A percentile compares a stretch with the other conserved stretches of the same genome.
These are phyloP conservation scores for Plebejus argus DNA, from an alignment of 2,888 invertebrate species.

Conservation along the genomic window DNA sequence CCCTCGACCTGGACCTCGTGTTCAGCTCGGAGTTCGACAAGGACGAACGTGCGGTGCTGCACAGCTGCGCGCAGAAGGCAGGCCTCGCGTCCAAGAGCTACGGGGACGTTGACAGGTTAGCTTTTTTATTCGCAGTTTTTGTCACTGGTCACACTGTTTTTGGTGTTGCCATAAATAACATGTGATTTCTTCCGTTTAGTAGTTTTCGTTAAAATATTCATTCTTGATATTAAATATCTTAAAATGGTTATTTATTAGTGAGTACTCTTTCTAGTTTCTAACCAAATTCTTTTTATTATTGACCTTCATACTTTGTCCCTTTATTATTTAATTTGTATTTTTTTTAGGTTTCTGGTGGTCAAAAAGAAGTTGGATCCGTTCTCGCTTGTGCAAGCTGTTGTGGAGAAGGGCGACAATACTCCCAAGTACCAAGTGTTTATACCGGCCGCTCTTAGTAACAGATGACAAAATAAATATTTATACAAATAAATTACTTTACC, in stretches of 20 bases:
- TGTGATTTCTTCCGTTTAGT: no score
- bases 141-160: neutral
- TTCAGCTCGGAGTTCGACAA: constrained; percentile 81
- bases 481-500: constrained; percentile 23
- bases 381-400: constrained; percentile 56
- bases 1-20: constrained; percentile 80
- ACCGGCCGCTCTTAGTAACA: constrained; percentile 43
- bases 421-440: constrained; percentile 69
- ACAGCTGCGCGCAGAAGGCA: constrained; percentile 72
- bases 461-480: constrained; percentile 30
- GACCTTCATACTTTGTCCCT: neutral
- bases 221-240: no score
- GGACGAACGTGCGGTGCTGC: constrained; percentile 83
- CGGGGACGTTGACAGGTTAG: constrained; percentile 63
- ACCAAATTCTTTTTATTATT: neutral
- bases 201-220: no score
- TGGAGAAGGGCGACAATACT: constrained; percentile 65
- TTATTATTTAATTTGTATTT: constrained; percentile 31
- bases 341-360: constrained; percentile 67
- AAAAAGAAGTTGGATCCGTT: constrained; percentile 68
- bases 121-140: neutral
- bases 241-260: no score
- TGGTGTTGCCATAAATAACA: neutral
- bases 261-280: neutral
- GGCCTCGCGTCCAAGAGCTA: constrained; percentile 76